These are phyloP conservation scores for Anthrax anthrax DNA, from an alignment of 2,888 invertebrate species.

Conservation along the genomic window DNA sequence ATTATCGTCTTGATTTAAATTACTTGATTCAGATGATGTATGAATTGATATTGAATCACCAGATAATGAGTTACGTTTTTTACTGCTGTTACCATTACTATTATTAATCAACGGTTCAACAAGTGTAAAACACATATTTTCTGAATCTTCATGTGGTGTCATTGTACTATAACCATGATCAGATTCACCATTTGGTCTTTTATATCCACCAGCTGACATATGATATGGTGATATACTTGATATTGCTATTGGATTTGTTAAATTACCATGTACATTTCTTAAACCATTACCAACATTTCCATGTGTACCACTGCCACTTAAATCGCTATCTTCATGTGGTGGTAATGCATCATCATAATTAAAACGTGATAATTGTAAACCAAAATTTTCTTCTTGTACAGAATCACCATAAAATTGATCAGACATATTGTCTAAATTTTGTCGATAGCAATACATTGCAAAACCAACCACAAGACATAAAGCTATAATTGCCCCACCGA, in stretches of 20 bases:
- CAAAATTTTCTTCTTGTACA: slow-evolving; percentile 39
- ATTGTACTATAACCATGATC: slow-evolving; percentile 92
- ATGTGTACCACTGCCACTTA: slow-evolving; percentile 30
- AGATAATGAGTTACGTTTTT: slow-evolving; percentile 39
- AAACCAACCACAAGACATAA: slow-evolving; percentile 67
- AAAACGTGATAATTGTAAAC: slow-evolving; percentile 57
- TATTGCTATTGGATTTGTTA: slow-evolving; percentile 51
- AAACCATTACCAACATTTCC: slow-evolving; percentile 7
- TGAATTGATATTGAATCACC: slow-evolving; percentile 45
- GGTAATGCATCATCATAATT: slow-evolving; percentile 53
- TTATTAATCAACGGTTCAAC: slow-evolving; percentile 46
- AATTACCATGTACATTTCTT: slow-evolving; percentile 42
- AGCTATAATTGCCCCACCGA: slow-evolving; percentile 72
- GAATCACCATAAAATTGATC: slow-evolving; percentile 40
- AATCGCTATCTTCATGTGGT: slow-evolving; percentile 24
- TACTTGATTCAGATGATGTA: slow-evolving; percentile 38
- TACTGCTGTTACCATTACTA: too few species aligned
- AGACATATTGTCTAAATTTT: slow-evolving; percentile 36
- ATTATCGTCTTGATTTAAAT: slow-evolving; percentile 20
- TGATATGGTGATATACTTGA: slow-evolving; percentile 67
- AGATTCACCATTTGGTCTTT: slow-evolving; percentile 51
- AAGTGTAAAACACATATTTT: slow-evolving; percentile 62
- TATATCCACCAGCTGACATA: slow-evolving; percentile 56
- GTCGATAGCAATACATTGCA: slow-evolving; percentile 72
- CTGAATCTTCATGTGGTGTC: slow-evolving; percentile 83